Conservation (phyloP, 2,888 invertebrate genomes). For the Apodemia duryi region DNA sequence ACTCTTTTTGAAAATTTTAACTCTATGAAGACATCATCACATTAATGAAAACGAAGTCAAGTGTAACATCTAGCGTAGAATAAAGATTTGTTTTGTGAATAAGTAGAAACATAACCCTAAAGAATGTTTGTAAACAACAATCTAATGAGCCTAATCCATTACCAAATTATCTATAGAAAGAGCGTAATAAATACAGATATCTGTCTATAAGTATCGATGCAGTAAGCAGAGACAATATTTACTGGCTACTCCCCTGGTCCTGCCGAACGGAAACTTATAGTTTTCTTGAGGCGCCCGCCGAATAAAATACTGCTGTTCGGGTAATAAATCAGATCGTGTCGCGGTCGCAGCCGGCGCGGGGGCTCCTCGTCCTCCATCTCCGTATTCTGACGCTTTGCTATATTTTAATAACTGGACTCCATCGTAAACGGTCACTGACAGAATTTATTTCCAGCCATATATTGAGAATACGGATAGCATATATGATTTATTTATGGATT, state of each 20-base stretch:
- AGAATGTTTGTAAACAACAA: constrained; percentile 40
- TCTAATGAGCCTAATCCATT: constrained; percentile 69
- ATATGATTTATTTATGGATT: constrained; percentile 43
- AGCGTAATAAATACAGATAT: constrained; percentile 73
- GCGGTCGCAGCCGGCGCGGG: constrained; percentile 66
- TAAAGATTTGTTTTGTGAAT: not conserved
- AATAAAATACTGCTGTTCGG: constrained; percentile 76
- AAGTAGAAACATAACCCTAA: not conserved
- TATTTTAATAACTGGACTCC: constrained; percentile 74
- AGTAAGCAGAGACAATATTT: constrained; percentile 75
- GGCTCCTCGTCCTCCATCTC: constrained; percentile 41
- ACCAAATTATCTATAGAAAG: constrained; percentile 68
- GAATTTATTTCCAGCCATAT: constrained; percentile 73
- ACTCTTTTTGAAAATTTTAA: too few relatives aligned
- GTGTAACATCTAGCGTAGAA: too few relatives aligned
- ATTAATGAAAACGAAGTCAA: too few relatives aligned
- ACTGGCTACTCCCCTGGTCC: constrained; percentile 73
- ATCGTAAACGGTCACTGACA: constrained; percentile 73
- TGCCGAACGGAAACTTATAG: constrained; percentile 79
- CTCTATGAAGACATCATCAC: too few relatives aligned
- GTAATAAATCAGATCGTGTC: constrained; percentile 74
- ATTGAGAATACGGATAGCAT: constrained; percentile 55
- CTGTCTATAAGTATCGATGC: constrained; percentile 71
- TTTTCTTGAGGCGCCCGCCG: constrained; percentile 77
- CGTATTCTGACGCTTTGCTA: constrained; percentile 49